A percentile compares a stretch with the other conserved stretches of the same genome.
phyloP scores from a whole-genome alignment of 2,113 vertebrate species.

The Meriones unguiculatus region DNA sequence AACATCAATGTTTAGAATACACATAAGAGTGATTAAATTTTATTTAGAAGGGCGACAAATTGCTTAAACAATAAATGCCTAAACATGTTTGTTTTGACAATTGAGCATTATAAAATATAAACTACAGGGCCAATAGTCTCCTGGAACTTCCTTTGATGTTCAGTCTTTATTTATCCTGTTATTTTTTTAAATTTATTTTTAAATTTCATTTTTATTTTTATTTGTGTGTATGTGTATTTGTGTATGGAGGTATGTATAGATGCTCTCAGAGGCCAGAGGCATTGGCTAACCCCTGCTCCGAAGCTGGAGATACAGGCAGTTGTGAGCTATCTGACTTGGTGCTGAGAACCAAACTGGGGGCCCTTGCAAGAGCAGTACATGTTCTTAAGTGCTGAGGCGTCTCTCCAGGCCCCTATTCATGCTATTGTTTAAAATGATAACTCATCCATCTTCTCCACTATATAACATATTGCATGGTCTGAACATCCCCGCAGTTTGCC shows the following conservation, averaged over 20 bases:
- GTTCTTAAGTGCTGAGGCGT: background rate
- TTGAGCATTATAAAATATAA: background rate
- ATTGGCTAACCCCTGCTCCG: background rate
- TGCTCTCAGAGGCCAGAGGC: background rate
- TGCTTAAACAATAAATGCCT: background rate
- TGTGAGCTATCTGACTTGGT: background rate
- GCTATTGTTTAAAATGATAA: background rate
- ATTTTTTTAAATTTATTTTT: background rate
- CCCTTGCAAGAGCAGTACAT: background rate
- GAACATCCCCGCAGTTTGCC: background rate
- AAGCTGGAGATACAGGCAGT: background rate
- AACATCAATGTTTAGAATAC: background rate
- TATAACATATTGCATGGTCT: background rate
- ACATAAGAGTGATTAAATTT: background rate
- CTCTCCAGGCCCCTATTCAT: background rate
- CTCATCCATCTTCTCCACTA: background rate
- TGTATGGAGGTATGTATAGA: background rate
- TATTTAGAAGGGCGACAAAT: background rate
- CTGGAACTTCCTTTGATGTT: background rate
- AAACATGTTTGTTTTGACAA: background rate
- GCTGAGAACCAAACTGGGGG: too few relatives aligned
- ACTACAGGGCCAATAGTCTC: background rate
- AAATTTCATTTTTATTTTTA: background rate
- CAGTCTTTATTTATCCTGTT: background rate
- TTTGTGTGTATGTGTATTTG: background rate